Percentiles rank a stretch among this genome's conserved stretches.
These are phyloP conservation scores for Oplegnathus fasciatus DNA, from an alignment of 2,113 vertebrate genomes.

Conservation along the genomic window DNA sequence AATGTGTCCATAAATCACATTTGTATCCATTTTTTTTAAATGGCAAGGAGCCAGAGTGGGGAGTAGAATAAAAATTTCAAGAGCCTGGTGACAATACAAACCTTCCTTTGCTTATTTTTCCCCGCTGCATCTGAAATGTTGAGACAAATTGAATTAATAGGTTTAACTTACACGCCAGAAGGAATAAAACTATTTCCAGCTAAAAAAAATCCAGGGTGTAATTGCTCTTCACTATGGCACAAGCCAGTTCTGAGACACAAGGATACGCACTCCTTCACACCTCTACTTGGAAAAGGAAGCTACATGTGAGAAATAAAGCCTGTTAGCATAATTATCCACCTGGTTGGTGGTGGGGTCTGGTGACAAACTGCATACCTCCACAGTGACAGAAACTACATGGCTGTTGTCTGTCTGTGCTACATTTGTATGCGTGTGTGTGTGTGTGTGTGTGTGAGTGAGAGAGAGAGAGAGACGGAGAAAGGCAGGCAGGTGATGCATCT, in stretches of 20 bases:
- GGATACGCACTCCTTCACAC: not conserved
- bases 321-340: conserved; percentile 50
- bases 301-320: conserved; percentile 41
- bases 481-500: conserved; percentile 66
- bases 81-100: not conserved
- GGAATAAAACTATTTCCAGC: not conserved
- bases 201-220: not conserved
- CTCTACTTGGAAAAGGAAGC: not conserved
- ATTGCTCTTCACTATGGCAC: not conserved
- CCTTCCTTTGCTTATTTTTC: not conserved
- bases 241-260: not conserved
- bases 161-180: not conserved
- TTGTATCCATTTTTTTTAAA: not conserved
- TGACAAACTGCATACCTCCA: conserved; percentile 47
- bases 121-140: not conserved
- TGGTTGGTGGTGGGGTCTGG: conserved; percentile 42
- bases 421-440: conserved; percentile 1
- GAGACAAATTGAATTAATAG: not conserved
- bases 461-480: not conserved
- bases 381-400: conserved; percentile 32
- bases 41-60: not conserved
- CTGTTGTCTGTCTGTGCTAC: conserved; percentile 24
- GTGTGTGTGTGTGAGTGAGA: not conserved
- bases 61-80: not conserved
- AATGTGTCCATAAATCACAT: not conserved